A percentile compares a stretch with the other conserved stretches of the same genome.
Evolutionary conservation across 2,797 vertebrate genomes (phyloP).

Genomic region (Brotula barbata): DNA sequence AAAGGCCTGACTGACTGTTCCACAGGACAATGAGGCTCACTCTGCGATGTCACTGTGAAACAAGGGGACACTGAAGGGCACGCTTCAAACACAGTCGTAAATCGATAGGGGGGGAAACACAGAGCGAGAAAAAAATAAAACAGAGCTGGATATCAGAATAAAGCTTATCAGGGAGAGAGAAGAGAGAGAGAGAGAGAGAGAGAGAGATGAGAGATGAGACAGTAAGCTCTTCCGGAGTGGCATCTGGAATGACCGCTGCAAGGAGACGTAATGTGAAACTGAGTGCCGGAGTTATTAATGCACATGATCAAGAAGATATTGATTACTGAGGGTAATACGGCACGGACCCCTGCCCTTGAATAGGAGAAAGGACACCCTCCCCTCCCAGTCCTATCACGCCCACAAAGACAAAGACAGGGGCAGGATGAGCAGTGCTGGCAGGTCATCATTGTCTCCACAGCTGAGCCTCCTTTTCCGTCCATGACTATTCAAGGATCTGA

Average conservation of each 20-base stretch:
- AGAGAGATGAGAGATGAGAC: no score
- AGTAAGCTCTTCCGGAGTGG: conserved; percentile 23
- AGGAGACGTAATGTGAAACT: conserved; percentile 50
- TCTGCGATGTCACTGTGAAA: conserved; percentile 44
- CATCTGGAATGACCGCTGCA: conserved; percentile 42
- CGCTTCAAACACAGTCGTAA: conserved; percentile 19
- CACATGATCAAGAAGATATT: conserved; percentile 55
- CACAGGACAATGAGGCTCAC: conserved; percentile 35
- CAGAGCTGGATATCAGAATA: conserved; percentile 15
- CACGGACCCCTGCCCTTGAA: conserved; percentile 61
- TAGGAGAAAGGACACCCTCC: conserved; percentile 52
- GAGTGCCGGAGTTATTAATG: conserved; percentile 62
- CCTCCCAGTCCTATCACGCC: conserved; percentile 9
- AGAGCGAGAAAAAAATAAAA: conserved; percentile 15
- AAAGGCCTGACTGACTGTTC: conserved; percentile 21
- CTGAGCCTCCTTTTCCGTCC: conserved; percentile 40
- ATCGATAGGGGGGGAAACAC: conserved; percentile 7
- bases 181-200: no score
- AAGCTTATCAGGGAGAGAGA: conserved; percentile 23
- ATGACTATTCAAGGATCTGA: conserved; percentile 23
- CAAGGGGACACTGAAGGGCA: conserved; percentile 24
- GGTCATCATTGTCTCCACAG: conserved; percentile 32
- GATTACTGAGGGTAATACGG: conserved; percentile 60
- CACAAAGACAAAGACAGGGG: conserved; percentile 25
- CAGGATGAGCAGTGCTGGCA: conserved; percentile 37